A percentile compares a stretch with the other conserved stretches of the same genome.
These are phyloP conservation scores for Hylyphantes graminicola DNA, from an alignment of 1,140 invertebrate genomes.

Conservation along the genomic window DNA sequence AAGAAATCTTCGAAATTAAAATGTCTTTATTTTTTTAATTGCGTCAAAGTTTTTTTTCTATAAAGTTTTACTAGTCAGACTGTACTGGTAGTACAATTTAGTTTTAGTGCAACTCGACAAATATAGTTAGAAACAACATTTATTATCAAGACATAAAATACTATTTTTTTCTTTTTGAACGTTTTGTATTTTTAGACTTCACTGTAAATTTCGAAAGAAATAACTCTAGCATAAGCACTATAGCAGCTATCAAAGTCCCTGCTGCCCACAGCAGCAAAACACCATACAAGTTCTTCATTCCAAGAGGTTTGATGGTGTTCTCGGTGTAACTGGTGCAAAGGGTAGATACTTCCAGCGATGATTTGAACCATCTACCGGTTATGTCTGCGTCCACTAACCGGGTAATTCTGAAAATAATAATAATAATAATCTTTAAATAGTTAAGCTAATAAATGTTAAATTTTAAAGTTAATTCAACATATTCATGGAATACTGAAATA, in stretches of 20 bases:
- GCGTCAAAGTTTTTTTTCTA: no score
- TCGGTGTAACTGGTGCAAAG: constrained; percentile 36
- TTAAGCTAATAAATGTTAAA: no score
- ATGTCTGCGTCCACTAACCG: constrained; percentile 26
- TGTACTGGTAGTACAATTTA: no score
- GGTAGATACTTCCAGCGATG: background rate
- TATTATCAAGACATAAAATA: no score
- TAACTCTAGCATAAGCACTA: background rate
- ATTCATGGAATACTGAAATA: no score
- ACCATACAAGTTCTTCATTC: constrained; percentile 4
- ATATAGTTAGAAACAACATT: no score
- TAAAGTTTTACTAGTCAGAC: no score
- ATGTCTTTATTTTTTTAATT: no score
- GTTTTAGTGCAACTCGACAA: no score
- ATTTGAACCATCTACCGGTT: constrained; percentile 23
- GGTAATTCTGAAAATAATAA: constrained; percentile 17
- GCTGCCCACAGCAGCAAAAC: constrained; percentile 3
- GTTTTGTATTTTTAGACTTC: background rate
- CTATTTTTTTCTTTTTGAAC: no score
- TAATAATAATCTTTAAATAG: background rate
- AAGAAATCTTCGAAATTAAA: no score
- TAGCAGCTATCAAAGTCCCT: background rate
- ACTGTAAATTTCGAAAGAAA: background rate
- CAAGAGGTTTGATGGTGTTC: background rate
- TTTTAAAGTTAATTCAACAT: no score